Evolutionary conservation across 2,113 vertebrate genomes (phyloP).

Genomic region (Ciconia boyciana): DNA sequence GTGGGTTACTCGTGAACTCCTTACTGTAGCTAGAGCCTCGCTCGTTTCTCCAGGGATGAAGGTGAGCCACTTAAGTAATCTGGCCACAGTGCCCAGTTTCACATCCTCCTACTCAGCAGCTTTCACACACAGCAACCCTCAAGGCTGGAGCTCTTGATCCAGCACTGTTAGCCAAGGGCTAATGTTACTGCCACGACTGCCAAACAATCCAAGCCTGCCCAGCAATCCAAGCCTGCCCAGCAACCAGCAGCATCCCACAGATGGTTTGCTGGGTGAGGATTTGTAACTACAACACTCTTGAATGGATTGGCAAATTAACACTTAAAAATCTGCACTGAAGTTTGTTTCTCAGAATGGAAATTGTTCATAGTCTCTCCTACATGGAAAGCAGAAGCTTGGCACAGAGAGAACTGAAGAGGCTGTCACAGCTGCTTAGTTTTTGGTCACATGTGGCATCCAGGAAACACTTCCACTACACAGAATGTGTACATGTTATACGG

Average conservation of each 20-base stretch:
- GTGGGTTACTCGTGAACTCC: not conserved
- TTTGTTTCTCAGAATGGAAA: not conserved
- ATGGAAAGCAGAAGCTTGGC: not conserved
- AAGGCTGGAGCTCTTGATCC: not conserved
- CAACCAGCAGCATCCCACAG: not conserved
- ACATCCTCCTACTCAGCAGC: not conserved
- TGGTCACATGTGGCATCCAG: not conserved
- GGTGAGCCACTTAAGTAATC: not conserved
- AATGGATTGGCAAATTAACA: not conserved
- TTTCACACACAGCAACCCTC: not conserved
- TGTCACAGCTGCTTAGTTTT: not conserved
- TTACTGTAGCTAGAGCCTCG: not conserved
- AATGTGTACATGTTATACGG: fast-evolving
- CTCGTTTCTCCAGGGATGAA: not conserved
- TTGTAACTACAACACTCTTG: not conserved
- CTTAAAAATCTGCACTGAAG: not conserved
- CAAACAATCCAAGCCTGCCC: not conserved
- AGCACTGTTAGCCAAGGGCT: not conserved
- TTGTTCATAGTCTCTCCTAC: not conserved
- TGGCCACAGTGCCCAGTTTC: not conserved
- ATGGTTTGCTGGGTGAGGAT: not conserved
- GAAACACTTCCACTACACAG: not conserved
- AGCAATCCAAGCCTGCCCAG: not conserved
- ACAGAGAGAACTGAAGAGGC: not conserved
- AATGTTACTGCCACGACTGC: not conserved